phyloP scores from a whole-genome alignment of 1,140 invertebrate species.

The Antheraea pernyi region DNA sequence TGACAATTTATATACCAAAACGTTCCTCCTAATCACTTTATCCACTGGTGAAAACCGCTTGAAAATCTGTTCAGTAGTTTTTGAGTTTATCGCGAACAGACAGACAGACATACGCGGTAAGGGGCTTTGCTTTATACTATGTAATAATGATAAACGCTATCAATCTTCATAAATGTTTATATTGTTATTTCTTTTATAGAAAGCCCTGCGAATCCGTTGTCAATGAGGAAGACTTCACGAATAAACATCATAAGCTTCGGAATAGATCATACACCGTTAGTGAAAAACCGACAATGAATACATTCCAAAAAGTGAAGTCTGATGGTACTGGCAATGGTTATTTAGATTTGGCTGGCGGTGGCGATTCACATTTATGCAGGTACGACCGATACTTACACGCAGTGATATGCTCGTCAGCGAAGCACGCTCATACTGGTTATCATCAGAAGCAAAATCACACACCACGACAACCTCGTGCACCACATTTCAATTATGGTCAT shows the following conservation, averaged over 20 bases:
- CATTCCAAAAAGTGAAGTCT: conserved; percentile 56
- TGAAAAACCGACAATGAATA: conserved; percentile 67
- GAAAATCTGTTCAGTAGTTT: too few relatives aligned
- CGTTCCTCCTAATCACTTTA: too few relatives aligned
- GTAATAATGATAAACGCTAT: too few relatives aligned
- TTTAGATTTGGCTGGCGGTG: conserved; percentile 66
- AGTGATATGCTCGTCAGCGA: conserved; percentile 77
- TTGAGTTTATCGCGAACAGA: too few relatives aligned
- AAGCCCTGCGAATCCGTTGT: conserved; percentile 67
- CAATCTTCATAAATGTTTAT: background rate
- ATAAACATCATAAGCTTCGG: conserved; percentile 70
- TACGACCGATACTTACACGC: conserved; percentile 82
- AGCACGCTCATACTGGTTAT: conserved; percentile 67
- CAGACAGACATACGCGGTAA: too few relatives aligned
- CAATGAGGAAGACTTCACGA: conserved; percentile 63
- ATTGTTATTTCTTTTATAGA: conserved; percentile 47
- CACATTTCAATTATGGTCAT: conserved; percentile 41
- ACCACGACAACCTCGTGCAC: conserved; percentile 34
- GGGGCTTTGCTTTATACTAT: too few relatives aligned
- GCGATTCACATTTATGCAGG: conserved; percentile 80
- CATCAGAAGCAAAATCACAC: conserved; percentile 61
- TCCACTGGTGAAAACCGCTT: too few relatives aligned
- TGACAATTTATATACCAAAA: too few relatives aligned
- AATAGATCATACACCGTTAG: conserved; percentile 79
- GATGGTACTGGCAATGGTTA: conserved; percentile 67